Evolutionary conservation across 2,113 vertebrate genomes (phyloP), one percentile per base, ranked within the genome.

Genomic region (Zapornia atra): DNA sequence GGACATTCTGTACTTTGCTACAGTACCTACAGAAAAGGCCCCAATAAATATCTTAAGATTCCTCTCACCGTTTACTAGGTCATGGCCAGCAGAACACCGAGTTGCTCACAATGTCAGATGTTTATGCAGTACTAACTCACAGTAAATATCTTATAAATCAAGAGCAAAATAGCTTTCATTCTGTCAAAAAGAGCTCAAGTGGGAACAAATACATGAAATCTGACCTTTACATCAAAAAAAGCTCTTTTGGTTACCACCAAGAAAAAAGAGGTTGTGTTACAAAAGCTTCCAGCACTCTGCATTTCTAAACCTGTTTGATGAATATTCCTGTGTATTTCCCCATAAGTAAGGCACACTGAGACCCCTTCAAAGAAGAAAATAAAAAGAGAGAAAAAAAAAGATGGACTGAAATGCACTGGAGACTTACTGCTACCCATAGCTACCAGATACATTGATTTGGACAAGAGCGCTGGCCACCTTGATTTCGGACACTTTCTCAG

Each of bases 181-280:
- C 85, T 96, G 96, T 92, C 95, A 96, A 73, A 93, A 50, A 72
- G 29, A 96, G 31, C 53, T 95, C 77, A 96, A 92, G n/a, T 20
- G 84, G 50, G 33, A 98, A 91, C 59, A 93, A 96, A 96, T 91
- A 97, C 95, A 98, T 51, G 60, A 95, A 97, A 96, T 64, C 60
- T 97, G 96, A 98, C 97, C 97, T 98, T 98, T 97, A 79, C 64
- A 82, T 90, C 61, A 86, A 90, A 92, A 46, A 97, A 94, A 83
- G 36, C 61, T 96, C 53, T n/a, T 80, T 68, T 80, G 87, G 48
- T 82, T 95, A 60, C 42, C 57, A 78, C 64, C 42, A 65, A 92
- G 59, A 78, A 91, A 48, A 88, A 87, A 59, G 64, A 92, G 29
- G 33, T 70, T 94, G 59, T 81, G 29, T 87, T 93, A 75, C 53